Percentiles rank a stretch among this genome's conserved stretches.
Conservation (phyloP, 2,113 vertebrate genomes). For the Nothocercus julius region DNA sequence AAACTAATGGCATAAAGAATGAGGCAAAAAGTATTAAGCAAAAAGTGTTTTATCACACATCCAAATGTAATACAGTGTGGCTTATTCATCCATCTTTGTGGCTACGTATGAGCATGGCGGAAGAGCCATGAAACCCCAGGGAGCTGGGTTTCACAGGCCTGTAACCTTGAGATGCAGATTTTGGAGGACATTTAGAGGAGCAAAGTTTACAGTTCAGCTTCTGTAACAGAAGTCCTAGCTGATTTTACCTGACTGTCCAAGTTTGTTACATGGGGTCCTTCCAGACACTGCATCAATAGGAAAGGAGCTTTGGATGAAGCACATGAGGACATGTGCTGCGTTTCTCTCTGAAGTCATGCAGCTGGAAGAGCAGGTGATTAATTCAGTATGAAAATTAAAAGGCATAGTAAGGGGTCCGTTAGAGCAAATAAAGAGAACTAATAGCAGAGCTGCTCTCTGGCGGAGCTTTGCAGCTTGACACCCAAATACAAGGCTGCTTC, state of each 20-base stretch:
- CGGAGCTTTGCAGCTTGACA: not conserved
- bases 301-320: slow-evolving; percentile 10
- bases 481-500: not conserved
- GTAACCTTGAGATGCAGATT: slow-evolving; percentile 66
- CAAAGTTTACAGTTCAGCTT: slow-evolving; percentile 38
- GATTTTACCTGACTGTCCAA: not conserved
- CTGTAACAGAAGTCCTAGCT: not conserved
- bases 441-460: not conserved
- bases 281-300: not conserved
- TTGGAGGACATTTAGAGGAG: slow-evolving; percentile 51
- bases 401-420: not conserved
- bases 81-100: slow-evolving; percentile 57
- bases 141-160: not conserved
- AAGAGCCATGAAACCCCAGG: not conserved
- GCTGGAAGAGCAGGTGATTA: slow-evolving; percentile 33
- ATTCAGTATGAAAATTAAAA: slow-evolving; percentile 36
- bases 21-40: not conserved
- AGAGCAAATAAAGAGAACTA: not conserved
- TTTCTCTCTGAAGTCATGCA: slow-evolving; percentile 11
- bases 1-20: slow-evolving; percentile 12
- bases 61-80: not conserved
- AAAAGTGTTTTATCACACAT: not conserved
- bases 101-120: not conserved
- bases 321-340: not conserved
- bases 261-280: not conserved